Evolutionary conservation across 2,113 vertebrate genomes (phyloP).

Genomic region (Caretta caretta): DNA sequence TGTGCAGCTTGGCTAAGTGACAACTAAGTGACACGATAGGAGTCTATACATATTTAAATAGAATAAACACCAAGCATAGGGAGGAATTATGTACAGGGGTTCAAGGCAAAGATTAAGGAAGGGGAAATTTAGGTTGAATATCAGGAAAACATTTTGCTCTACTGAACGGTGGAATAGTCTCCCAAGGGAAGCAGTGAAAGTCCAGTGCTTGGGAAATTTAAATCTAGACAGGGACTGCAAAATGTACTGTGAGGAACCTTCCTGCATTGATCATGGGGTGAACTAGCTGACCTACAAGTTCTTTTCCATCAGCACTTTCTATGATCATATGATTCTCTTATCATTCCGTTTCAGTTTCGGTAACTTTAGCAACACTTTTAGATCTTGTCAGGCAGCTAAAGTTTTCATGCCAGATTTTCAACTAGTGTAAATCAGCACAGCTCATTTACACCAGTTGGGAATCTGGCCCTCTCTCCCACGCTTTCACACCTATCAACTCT

Average conservation of each 20-base stretch:
- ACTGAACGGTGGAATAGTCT: not conserved
- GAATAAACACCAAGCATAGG: constrained; percentile 53
- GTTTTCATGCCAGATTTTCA: not conserved
- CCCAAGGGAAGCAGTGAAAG: not conserved
- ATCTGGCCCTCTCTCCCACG: constrained; percentile 2
- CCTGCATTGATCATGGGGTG: not conserved
- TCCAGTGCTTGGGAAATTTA: constrained; percentile 11
- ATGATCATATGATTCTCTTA: not conserved
- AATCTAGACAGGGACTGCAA: not conserved
- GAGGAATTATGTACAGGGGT: constrained; percentile 53
- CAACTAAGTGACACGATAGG: constrained; percentile 13
- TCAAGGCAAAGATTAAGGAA: constrained; percentile 34
- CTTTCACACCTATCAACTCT: not conserved
- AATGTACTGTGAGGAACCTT: not conserved
- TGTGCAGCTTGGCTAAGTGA: constrained; percentile 35
- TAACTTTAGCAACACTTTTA: not conserved
- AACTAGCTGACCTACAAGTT: not conserved
- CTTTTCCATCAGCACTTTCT: not conserved
- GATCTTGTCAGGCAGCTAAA: not conserved
- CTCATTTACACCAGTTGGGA: constrained; percentile 40
- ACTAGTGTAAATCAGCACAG: not conserved
- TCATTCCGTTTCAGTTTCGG: constrained; percentile 28
- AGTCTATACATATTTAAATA: not conserved
- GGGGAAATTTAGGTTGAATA: constrained; percentile 36
- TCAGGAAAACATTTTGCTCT: constrained; percentile 35